Conservation (phyloP, 2,888 invertebrate species). For the Ichneumoninae sp. region DNA sequence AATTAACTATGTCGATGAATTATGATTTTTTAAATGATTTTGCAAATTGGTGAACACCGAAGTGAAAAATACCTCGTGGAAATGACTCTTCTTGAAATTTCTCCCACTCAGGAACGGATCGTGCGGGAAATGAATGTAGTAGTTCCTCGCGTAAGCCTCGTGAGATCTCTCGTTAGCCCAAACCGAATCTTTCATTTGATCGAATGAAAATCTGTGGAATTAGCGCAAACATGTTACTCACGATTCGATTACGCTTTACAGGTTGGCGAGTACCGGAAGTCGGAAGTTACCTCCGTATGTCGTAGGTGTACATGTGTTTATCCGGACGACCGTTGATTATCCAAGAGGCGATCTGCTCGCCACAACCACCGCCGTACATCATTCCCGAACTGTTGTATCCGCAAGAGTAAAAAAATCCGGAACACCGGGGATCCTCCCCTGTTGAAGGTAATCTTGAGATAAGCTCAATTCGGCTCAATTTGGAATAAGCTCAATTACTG, state of each 20-base stretch:
- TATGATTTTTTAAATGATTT: not conserved
- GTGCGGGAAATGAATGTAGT: conserved; percentile 92
- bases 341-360: conserved; percentile 94
- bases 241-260: conserved; percentile 2
- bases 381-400: conserved; percentile 97
- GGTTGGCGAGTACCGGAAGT: not conserved
- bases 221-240: conserved; percentile 5
- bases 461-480: not conserved
- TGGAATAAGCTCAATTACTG: not conserved
- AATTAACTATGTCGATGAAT: conserved; percentile 2
- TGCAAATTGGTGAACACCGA: not conserved
- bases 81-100: conserved; percentile 88
- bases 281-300: conserved; percentile 87
- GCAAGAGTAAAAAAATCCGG: conserved; percentile 93
- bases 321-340: conserved; percentile 92
- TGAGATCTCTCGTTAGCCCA: conserved; percentile 94
- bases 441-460: conserved; percentile 30
- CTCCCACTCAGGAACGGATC: conserved; percentile 94
- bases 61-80: conserved; percentile 86
- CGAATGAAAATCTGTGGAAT: conserved; percentile 88
- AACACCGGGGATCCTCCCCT: conserved; percentile 84
- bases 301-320: conserved; percentile 94
- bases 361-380: conserved; percentile 96
- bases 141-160: conserved; percentile 95
- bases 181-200: conserved; percentile 88